Evolutionary conservation across 2,888 invertebrate genomes (phyloP).

Genomic region (Sphinx pinastri): DNA sequence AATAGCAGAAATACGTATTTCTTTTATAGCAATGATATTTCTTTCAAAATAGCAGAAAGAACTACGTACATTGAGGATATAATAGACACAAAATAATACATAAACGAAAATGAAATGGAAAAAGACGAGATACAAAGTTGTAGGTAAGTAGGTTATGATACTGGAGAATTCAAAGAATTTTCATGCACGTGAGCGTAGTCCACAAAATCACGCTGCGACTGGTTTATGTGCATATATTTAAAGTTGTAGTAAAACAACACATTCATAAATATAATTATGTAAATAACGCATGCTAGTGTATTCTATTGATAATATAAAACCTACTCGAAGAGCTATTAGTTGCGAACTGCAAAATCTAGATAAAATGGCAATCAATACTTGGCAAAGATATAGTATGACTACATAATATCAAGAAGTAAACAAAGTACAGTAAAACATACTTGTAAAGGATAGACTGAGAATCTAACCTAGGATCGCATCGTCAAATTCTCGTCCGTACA

Average conservation of each 20-base stretch:
- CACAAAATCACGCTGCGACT: constrained; percentile 16
- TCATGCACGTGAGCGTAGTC: constrained; percentile 11
- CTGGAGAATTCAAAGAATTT: constrained; percentile 16
- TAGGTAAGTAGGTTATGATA: constrained; percentile 5
- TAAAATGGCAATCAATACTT: too few relatives aligned
- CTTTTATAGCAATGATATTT: too few relatives aligned
- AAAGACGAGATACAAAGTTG: not conserved
- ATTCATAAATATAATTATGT: constrained; percentile 7
- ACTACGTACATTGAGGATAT: too few relatives aligned
- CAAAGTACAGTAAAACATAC: too few relatives aligned
- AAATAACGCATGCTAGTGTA: not conserved
- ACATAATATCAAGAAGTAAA: too few relatives aligned
- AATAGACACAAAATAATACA: not conserved
- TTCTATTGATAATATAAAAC: not conserved
- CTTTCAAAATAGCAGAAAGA: too few relatives aligned
- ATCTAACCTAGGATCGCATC: too few relatives aligned
- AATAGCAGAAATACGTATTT: too few relatives aligned
- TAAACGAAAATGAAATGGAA: not conserved
- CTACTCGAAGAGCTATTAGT: not conserved
- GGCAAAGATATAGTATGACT: too few relatives aligned
- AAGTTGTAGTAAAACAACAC: not conserved
- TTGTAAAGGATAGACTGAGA: too few relatives aligned
- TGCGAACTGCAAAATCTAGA: too few relatives aligned
- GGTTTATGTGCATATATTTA: constrained; percentile 10
- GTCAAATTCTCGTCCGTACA: too few relatives aligned